Evolutionary conservation across 1,140 invertebrate genomes (phyloP).

Genomic region (Drosophila mayri): DNA sequence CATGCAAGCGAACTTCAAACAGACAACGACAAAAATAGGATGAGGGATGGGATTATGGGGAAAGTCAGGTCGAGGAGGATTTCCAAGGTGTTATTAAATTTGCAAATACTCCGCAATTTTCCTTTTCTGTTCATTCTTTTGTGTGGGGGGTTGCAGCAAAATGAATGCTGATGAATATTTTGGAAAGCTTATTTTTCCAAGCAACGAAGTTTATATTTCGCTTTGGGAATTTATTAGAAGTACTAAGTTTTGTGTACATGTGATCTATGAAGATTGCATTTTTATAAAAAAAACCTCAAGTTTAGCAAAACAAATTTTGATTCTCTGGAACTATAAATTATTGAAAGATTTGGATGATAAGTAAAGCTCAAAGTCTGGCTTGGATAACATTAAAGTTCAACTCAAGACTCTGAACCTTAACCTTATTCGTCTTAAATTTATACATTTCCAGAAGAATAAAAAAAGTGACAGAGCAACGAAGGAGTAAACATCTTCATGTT

Average conservation of each 20-base stretch:
- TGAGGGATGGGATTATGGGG: slow-evolving; percentile 34
- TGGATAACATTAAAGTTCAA: neutral
- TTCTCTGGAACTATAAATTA: too few species aligned
- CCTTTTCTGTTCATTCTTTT: slow-evolving; percentile 14
- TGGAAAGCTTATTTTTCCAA: neutral
- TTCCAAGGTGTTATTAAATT: slow-evolving; percentile 61
- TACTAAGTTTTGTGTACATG: too few species aligned
- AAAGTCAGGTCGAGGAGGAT: neutral
- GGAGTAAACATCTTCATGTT: slow-evolving; percentile 75
- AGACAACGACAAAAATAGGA: slow-evolving; percentile 51
- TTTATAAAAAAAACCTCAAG: neutral
- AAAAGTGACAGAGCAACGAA: slow-evolving; percentile 47
- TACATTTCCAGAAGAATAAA: neutral
- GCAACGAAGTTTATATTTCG: slow-evolving; percentile 3
- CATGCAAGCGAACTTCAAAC: slow-evolving; percentile 80
- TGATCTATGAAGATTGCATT: neutral
- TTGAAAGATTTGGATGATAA: too few species aligned
- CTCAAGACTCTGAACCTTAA: neutral
- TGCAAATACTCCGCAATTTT: slow-evolving; percentile 67
- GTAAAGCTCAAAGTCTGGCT: too few species aligned
- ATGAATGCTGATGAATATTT: slow-evolving; percentile 16
- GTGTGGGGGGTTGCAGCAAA: slow-evolving; percentile 45
- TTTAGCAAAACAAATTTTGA: neutral
- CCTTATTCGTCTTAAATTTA: neutral
- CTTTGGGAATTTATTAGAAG: slow-evolving; percentile 16